phyloP scores from a whole-genome alignment of 2,888 invertebrate genomes.

The Baccha elongata region DNA sequence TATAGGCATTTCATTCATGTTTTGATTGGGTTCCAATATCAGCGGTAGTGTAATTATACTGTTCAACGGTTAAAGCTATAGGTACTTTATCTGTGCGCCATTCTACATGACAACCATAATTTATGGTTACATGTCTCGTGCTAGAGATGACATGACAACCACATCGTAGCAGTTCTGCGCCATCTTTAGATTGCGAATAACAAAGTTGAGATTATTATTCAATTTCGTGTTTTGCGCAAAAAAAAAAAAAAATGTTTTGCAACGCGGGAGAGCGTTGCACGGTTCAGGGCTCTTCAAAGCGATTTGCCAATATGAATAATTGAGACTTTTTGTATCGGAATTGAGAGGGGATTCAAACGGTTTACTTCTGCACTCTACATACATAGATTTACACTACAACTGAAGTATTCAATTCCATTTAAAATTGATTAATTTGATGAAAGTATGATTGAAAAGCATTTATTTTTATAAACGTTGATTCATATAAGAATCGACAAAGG shows the following conservation, averaged over 20 bases:
- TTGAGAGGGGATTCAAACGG: constrained; percentile 30
- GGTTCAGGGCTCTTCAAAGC: constrained; percentile 60
- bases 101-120: constrained; percentile 57
- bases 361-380: background rate
- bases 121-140: constrained; percentile 54
- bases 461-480: too few relatives aligned
- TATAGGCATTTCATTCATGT: constrained; percentile 50
- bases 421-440: constrained; percentile 58
- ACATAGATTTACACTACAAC: background rate
- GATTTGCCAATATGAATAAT: constrained; percentile 53
- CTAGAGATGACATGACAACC: constrained; percentile 46
- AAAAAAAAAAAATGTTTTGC: constrained; percentile 15
- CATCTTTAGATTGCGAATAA: constrained; percentile 55
- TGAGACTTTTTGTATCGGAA: constrained; percentile 15
- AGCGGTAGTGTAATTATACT: constrained; percentile 55
- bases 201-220: constrained; percentile 66
- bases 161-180: constrained; percentile 34
- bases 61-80: constrained; percentile 41
- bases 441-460: too few relatives aligned
- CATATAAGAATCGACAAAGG: too few relatives aligned
- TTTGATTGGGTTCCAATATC: constrained; percentile 69
- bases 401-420: constrained; percentile 24
- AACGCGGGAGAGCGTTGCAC: constrained; percentile 44
- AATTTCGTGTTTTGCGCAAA: constrained; percentile 50
- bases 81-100: constrained; percentile 39